These are phyloP conservation scores for Agrochola lychnidis DNA, from an alignment of 2,888 invertebrate species.

Conservation along the genomic window DNA sequence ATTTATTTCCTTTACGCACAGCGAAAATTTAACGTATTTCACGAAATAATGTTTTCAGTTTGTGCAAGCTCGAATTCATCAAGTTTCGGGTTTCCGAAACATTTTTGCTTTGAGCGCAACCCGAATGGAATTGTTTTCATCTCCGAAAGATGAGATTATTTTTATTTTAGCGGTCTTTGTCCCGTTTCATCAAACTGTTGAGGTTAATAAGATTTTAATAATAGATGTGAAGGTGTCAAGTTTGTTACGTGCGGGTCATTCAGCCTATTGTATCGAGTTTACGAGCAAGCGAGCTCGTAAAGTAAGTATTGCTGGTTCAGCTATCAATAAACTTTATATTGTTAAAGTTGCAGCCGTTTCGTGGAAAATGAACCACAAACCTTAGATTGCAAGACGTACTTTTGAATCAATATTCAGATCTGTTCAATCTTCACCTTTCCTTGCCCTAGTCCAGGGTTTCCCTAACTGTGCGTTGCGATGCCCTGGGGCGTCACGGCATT, in stretches of 20 bases:
- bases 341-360: constrained; percentile 41
- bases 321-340: constrained; percentile 58
- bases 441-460: neutral
- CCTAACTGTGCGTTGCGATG: no score
- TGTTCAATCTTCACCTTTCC: constrained; percentile 8
- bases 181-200: constrained; percentile 67
- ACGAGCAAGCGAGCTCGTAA: constrained; percentile 56
- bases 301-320: constrained; percentile 41
- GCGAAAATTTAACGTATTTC: constrained; percentile 46
- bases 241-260: constrained; percentile 56
- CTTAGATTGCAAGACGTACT: constrained; percentile 6
- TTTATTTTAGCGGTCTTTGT: constrained; percentile 68
- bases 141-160: constrained; percentile 61
- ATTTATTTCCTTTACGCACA: constrained; percentile 49
- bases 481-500: no score
- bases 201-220: constrained; percentile 81
- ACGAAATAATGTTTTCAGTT: constrained; percentile 44
- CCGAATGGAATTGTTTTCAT: constrained; percentile 56
- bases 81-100: constrained; percentile 46
- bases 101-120: constrained; percentile 50
- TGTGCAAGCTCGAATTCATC: constrained; percentile 50
- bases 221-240: constrained; percentile 75
- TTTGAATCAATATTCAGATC: constrained; percentile 15
- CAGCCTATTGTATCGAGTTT: constrained; percentile 53
- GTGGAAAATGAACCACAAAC: constrained; percentile 19